Evolutionary conservation across 1,140 invertebrate species (phyloP).

Genomic region (Sycophaga agraensis): DNA sequence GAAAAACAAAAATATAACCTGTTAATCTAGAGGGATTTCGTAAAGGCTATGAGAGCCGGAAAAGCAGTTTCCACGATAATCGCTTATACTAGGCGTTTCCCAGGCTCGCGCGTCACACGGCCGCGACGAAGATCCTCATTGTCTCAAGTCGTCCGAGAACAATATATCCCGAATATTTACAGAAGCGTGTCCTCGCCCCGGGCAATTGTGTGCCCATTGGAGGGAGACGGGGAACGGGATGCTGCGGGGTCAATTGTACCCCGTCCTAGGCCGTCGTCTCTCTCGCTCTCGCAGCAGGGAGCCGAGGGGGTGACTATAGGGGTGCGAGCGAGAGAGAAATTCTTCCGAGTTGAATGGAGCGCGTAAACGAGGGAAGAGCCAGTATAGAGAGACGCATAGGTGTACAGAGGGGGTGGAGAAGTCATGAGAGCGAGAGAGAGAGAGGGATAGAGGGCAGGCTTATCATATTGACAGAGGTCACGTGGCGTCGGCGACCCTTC

Average conservation of each 20-base stretch:
- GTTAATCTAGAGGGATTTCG: no score
- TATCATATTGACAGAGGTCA: constrained; percentile 47
- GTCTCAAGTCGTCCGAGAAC: constrained; percentile 12
- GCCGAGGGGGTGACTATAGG: no score
- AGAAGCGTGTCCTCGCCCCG: constrained; percentile 11
- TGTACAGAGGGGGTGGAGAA: no score
- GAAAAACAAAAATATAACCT: no score
- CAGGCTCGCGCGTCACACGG: neutral
- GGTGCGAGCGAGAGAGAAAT: no score
- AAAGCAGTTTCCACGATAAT: constrained; percentile 2
- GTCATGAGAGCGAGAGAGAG: neutral
- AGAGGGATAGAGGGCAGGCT: constrained; percentile 3
- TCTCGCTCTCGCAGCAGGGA: no score
- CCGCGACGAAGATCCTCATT: neutral
- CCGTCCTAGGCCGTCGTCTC: neutral
- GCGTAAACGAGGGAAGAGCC: no score
- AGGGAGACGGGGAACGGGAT: no score
- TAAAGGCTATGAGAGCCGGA: constrained; percentile 15
- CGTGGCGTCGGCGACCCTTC: constrained; percentile 34
- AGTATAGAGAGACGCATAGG: no score
- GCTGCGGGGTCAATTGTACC: constrained; percentile 18
- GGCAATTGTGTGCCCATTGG: neutral
- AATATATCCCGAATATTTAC: constrained; percentile 28
- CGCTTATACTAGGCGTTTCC: constrained; percentile 4
- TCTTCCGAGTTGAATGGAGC: no score